These are phyloP conservation scores for Megamerina dolium DNA, from an alignment of 2,888 invertebrate species.

Conservation along the genomic window DNA sequence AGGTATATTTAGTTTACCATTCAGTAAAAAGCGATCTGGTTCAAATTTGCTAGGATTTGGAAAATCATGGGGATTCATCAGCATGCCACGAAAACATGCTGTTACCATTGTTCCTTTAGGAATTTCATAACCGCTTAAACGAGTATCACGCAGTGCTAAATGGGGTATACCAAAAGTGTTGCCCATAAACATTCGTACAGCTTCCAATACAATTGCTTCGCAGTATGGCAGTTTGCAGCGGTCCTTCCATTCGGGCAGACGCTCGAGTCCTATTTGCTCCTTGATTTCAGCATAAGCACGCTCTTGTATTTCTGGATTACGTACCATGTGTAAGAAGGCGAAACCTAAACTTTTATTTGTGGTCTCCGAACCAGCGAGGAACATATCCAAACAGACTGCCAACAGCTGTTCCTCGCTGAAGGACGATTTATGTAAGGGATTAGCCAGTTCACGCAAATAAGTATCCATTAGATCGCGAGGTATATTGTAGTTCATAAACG, in stretches of 20 bases:
- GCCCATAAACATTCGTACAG: constrained; percentile 73
- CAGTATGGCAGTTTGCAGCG: constrained; percentile 73
- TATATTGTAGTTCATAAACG: constrained; percentile 53
- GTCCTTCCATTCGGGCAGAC: constrained; percentile 65
- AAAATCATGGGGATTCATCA: constrained; percentile 64
- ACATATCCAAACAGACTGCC: constrained; percentile 78
- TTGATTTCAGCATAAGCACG: constrained; percentile 76
- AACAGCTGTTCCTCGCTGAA: constrained; percentile 69
- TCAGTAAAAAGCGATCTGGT: constrained; percentile 67
- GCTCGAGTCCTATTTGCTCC: constrained; percentile 61
- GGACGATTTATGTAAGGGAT: constrained; percentile 54
- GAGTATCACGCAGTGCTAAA: constrained; percentile 66
- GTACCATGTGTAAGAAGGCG: constrained; percentile 66
- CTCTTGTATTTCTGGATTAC: constrained; percentile 65
- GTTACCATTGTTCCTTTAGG: constrained; percentile 81
- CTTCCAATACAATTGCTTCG: constrained; percentile 71
- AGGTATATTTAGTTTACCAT: constrained; percentile 58
- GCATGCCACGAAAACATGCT: constrained; percentile 65
- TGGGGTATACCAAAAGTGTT: constrained; percentile 75
- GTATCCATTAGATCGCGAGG: constrained; percentile 78
- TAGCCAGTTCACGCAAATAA: constrained; percentile 63
- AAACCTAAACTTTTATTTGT: constrained; percentile 75
- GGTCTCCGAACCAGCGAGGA: constrained; percentile 82
- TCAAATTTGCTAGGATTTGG: constrained; percentile 65
- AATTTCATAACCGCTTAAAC: constrained; percentile 64